Evolutionary conservation across 2,888 invertebrate genomes (phyloP).

Genomic region (Formica aserva): DNA sequence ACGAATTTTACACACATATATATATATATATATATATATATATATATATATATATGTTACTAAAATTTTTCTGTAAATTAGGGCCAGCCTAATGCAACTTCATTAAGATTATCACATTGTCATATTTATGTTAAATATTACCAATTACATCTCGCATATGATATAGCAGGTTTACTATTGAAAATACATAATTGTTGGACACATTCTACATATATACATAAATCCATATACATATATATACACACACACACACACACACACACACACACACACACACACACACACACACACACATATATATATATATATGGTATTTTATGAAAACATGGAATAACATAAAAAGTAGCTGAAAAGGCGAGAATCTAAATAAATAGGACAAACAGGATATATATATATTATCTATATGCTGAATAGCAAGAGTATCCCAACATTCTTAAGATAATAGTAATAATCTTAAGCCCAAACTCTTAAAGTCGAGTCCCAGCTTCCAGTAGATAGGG

Average conservation of each 20-base stretch:
- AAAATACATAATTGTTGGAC: constrained; percentile 2
- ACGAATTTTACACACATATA: constrained; percentile 7
- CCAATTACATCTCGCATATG: constrained; percentile 17
- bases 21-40: background rate
- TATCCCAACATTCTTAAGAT: constrained; percentile 35
- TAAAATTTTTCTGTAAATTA: constrained; percentile 75
- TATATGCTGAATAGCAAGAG: constrained; percentile 8
- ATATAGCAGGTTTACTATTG: constrained; percentile 23
- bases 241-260: no score
- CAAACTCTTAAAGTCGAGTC: constrained; percentile 94
- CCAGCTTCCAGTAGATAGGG: constrained; percentile 99
- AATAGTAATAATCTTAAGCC: constrained; percentile 77
- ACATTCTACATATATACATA: background rate
- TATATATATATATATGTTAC: no score
- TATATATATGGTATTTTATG: constrained; percentile 8
- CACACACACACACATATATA: no score
- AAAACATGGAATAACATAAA: constrained; percentile 23
- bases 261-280: no score
- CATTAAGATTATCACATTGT: constrained; percentile 67
- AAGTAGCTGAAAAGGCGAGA: background rate
- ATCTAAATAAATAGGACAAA: constrained; percentile 39
- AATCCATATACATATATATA: no score
- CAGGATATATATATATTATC: constrained; percentile 7
- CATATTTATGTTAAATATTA: constrained; percentile 45
- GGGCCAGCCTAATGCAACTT: constrained; percentile 77